phyloP scores from a whole-genome alignment of 64 coral and sea anemone genomes.

The Actinia tenebrosa region DNA sequence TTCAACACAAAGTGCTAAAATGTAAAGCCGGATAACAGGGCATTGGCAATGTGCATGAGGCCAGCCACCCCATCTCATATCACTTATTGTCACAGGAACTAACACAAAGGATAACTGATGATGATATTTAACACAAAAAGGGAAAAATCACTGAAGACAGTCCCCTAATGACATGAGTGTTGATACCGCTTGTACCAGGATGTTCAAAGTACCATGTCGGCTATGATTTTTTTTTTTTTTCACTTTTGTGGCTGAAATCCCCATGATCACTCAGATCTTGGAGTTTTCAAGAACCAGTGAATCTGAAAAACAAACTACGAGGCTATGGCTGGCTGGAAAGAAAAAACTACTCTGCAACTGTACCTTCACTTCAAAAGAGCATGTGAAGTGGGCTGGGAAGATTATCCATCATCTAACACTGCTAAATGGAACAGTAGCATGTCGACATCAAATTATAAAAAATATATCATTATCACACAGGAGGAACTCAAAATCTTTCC shows the following conservation, averaged over 20 bases:
- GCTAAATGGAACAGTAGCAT: constrained; percentile 81
- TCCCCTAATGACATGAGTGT: background rate
- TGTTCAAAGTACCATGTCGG: background rate
- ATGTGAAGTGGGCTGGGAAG: constrained; percentile 25
- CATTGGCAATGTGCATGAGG: too few species aligned
- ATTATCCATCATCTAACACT: constrained; percentile 62
- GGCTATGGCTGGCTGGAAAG: constrained; percentile 69
- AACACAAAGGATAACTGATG: too few species aligned
- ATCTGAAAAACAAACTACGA: constrained; percentile 7
- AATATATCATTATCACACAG: background rate
- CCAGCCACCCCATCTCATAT: too few species aligned
- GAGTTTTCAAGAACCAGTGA: constrained; percentile 22
- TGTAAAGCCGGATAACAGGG: too few species aligned
- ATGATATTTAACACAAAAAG: background rate
- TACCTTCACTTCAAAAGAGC: constrained; percentile 56
- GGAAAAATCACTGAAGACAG: background rate
- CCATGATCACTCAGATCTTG: constrained; percentile 7
- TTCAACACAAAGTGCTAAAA: too few species aligned
- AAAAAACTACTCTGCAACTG: constrained; percentile 81
- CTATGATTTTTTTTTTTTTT: background rate
- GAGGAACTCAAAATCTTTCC: background rate
- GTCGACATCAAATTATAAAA: constrained; percentile 55
- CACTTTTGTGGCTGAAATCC: constrained; percentile 20
- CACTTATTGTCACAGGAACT: too few species aligned
- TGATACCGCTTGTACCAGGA: background rate